Base-by-base conservation (phyloP, 2,113 vertebrate genomes). In the Cynoglossus semilaevis region DNA sequence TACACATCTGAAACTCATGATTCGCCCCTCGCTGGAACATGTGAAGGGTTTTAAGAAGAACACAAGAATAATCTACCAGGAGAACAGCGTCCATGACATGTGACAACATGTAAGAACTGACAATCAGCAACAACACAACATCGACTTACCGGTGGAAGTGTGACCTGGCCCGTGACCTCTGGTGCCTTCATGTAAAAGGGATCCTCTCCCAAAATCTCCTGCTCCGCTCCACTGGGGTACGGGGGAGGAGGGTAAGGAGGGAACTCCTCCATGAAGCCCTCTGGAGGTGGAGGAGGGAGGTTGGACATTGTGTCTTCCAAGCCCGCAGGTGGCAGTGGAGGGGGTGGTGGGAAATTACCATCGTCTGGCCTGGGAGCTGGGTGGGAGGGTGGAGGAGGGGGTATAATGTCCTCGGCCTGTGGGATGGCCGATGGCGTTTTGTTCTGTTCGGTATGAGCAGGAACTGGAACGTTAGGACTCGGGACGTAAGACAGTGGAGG, bases 211-310 rank as follows among this genome's bases (percentile, higher is more conserved):
- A 92, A 46, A 58, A 78, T 91, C 19, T 98, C 95, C 1, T 94
- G 92, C 13, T 97, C 96, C 15, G 91, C 92, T 2, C 92, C 92
- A 0, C 93, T 95, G 67, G 97, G 97, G 1, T 97, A 97, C 0
- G 97, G 97, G 0, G 97, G 96, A 1, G 92, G 92, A n/a, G 97
- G 97, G 72, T 99, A 98, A 0, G 97, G 96, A 5, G 97, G 96
- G 44, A 98, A 99, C 47, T 99, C 97, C 67, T 99, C 97, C 68
- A 92, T 70, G 73, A 93, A 96, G 14, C 91, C 81, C 1, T 98
- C 95, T 1, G 93, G 78, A 0, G 90, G 89, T 0, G 90, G 88
- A 43, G 89, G 87, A 0, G 92, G 76, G 4, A 87, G 45, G 63
- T 49, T 80, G 64, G 92, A 88, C 15, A 77, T 89, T 81, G 60